These are phyloP conservation scores for Pangasius sanitwongsei DNA, from an alignment of 2,797 vertebrate genomes.

Conservation along the genomic window DNA sequence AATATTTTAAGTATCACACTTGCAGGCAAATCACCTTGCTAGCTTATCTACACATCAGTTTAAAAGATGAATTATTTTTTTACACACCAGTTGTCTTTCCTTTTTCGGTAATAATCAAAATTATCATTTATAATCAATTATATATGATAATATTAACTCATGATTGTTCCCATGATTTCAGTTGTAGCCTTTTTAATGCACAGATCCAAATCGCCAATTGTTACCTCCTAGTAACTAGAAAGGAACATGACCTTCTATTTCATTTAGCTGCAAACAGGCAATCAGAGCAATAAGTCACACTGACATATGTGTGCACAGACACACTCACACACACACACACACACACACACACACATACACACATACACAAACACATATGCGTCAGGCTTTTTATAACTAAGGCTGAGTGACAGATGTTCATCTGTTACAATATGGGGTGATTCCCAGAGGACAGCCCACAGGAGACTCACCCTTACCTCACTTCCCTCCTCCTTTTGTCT, in stretches of 20 bases:
- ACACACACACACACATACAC: neutral
- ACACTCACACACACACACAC: neutral
- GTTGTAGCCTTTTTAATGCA: neutral
- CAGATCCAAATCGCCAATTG: neutral
- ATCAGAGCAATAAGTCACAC: slow-evolving; percentile 19
- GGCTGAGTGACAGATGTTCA: slow-evolving; percentile 49
- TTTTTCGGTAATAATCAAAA: neutral
- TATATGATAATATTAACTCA: neutral
- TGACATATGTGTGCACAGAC: neutral
- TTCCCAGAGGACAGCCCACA: slow-evolving; percentile 41
- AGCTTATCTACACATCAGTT: neutral
- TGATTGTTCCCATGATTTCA: neutral
- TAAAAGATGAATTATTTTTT: neutral
- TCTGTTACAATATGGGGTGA: slow-evolving; percentile 38
- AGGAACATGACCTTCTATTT: neutral
- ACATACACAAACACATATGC: neutral
- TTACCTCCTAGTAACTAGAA: neutral
- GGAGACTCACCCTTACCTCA: slow-evolving; percentile 10
- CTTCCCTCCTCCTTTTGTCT: neutral
- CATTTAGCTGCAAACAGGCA: slow-evolving; percentile 20
- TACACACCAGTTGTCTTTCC: no score
- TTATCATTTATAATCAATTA: neutral
- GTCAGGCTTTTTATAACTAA: slow-evolving; percentile 34
- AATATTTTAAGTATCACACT: neutral
- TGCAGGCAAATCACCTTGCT: neutral